A percentile compares a stretch with the other conserved stretches of the same genome.
These are phyloP conservation scores for Canis aureus DNA, from an alignment of 2,113 vertebrate species.

Conservation along the genomic window DNA sequence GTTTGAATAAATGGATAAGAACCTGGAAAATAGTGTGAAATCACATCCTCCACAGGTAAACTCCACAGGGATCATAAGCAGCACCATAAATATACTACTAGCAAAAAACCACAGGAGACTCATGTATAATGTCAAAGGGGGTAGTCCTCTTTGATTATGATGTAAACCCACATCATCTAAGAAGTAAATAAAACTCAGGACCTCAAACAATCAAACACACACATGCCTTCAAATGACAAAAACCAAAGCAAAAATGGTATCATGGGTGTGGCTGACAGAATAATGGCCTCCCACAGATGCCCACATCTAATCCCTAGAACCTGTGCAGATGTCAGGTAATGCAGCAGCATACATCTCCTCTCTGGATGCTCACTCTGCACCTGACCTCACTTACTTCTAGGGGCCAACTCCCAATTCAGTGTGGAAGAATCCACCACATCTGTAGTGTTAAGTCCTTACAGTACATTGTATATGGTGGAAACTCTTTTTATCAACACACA, in stretches of 20 bases:
- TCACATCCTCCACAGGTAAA: background rate
- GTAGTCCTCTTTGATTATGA: background rate
- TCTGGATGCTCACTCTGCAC: too few relatives aligned
- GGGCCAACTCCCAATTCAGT: background rate
- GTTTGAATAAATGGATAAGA: background rate
- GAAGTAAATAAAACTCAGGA: background rate
- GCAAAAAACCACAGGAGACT: background rate
- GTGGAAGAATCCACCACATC: too few relatives aligned
- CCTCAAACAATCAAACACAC: background rate
- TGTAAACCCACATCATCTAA: background rate
- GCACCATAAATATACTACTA: background rate
- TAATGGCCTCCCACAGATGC: background rate
- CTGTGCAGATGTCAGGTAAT: rapidly evolving
- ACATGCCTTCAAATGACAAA: background rate
- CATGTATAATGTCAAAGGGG: background rate
- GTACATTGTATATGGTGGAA: rapidly evolving
- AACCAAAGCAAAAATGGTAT: background rate
- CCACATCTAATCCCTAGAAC: background rate
- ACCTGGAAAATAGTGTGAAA: background rate
- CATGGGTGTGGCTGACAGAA: background rate
- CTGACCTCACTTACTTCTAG: background rate
- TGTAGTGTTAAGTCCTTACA: too few relatives aligned
- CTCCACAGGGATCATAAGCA: background rate
- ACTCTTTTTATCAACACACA: background rate
- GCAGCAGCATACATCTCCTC: rapidly evolving